Percentiles rank a stretch among this genome's conserved stretches.
phyloP scores from a whole-genome alignment of 2,797 vertebrate genomes.

The Smutsia gigantea region DNA sequence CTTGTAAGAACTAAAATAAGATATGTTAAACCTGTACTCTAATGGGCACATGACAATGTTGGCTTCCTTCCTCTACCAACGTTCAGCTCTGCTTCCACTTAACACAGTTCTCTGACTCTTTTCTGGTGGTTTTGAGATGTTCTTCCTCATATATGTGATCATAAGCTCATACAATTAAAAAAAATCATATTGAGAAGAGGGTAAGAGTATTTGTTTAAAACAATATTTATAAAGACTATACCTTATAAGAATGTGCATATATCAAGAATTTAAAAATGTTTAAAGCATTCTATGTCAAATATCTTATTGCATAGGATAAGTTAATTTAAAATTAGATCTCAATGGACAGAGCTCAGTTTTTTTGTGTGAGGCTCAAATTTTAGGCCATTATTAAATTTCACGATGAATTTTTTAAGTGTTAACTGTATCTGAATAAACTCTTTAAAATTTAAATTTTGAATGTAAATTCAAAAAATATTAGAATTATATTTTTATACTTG shows the following conservation, averaged over 20 bases:
- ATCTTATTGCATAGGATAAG: not conserved
- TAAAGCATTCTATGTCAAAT: slow-evolving; percentile 3
- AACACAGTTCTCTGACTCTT: not conserved
- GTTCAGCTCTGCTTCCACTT: not conserved
- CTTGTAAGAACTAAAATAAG: not conserved
- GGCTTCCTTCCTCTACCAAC: not conserved
- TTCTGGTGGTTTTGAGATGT: not conserved
- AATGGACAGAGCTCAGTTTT: not conserved
- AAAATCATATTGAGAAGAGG: not conserved
- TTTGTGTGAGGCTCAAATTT: not conserved
- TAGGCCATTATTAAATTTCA: not conserved
- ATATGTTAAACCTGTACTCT: not conserved
- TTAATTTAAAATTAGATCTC: slow-evolving; percentile 42
- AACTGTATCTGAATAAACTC: not conserved
- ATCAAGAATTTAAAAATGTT: not conserved
- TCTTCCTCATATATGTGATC: not conserved
- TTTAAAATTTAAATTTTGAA: not conserved
- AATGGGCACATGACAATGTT: not conserved
- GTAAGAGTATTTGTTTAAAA: slow-evolving; percentile 6
- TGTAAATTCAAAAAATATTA: not conserved
- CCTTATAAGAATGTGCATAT: not conserved
- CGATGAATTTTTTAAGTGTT: not conserved
- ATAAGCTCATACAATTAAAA: not conserved
- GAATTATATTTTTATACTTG: not conserved
- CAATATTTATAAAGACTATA: not conserved